phyloP scores from a whole-genome alignment of 2,797 vertebrate genomes.

The Aulostomus chinensis region DNA sequence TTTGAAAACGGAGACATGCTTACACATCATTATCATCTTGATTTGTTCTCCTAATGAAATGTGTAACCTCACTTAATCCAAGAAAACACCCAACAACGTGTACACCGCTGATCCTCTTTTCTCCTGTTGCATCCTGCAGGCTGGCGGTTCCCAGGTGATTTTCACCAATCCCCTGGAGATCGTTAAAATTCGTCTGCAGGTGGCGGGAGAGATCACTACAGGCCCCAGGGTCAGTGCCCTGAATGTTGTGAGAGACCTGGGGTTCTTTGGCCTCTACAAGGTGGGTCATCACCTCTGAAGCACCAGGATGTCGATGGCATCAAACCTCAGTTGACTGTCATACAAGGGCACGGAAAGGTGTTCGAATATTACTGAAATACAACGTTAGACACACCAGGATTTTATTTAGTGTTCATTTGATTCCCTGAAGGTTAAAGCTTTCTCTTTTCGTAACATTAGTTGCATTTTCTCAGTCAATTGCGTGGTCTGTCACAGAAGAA shows the following conservation, averaged over 20 bases:
- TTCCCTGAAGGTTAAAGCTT: too few species aligned
- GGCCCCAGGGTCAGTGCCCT: constrained; percentile 95
- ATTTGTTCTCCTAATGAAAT: constrained; percentile 37
- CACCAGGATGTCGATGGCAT: constrained; percentile 39
- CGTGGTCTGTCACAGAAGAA: too few species aligned
- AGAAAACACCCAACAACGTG: not conserved
- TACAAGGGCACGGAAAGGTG: constrained; percentile 53
- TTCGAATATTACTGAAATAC: not conserved
- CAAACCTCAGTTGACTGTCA: constrained; percentile 31
- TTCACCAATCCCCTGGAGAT: constrained; percentile 99
- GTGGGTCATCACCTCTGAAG: constrained; percentile 75
- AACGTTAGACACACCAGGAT: too few species aligned
- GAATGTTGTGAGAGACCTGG: constrained; percentile 92
- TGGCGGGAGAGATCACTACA: constrained; percentile 97
- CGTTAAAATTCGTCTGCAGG: constrained; percentile 98
- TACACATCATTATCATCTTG: constrained; percentile 52
- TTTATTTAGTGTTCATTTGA: too few species aligned
- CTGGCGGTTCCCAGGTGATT: constrained; percentile 97
- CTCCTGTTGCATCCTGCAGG: constrained; percentile 75
- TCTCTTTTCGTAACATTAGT: too few species aligned
- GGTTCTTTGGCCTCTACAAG: constrained; percentile 98
- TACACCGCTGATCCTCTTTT: constrained; percentile 4
- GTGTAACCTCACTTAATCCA: constrained; percentile 8
- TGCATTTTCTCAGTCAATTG: too few species aligned
- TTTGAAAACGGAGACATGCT: constrained; percentile 71